Conservation (phyloP, 2,113 vertebrate species). For the Thomomys bottae region DNA sequence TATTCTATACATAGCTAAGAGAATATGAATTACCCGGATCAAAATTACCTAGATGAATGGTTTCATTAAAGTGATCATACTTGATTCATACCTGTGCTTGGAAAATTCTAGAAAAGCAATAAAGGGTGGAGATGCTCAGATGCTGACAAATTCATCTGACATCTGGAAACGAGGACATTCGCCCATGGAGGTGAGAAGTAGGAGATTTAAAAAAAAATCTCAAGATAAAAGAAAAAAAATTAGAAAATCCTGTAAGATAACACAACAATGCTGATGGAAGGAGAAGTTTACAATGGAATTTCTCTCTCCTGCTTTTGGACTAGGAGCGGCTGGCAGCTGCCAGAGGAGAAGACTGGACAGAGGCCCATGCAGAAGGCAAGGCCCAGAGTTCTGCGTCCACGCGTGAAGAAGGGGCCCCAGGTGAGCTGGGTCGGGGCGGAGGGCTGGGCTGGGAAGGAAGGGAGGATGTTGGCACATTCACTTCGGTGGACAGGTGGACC, state of each 20-base stretch:
- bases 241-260: conserved; percentile 52
- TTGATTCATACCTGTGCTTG: background rate
- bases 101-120: background rate
- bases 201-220: background rate
- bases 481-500: no score
- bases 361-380: background rate
- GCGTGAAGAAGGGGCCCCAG: background rate
- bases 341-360: background rate
- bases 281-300: background rate
- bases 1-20: background rate
- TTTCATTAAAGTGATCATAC: background rate
- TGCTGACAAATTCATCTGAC: conserved; percentile 55
- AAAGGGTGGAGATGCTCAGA: background rate
- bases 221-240: conserved; percentile 30
- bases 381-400: no score
- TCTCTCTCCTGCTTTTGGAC: background rate
- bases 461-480: background rate
- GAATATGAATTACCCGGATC: background rate
- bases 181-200: background rate
- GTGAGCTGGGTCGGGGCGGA: background rate
- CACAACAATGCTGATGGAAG: conserved; percentile 18
- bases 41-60: background rate
- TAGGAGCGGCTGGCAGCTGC: background rate
- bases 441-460: background rate
- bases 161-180: conserved; percentile 52